Evolutionary conservation across 2,113 vertebrate genomes (phyloP).

Genomic region (Microtus montanus): DNA sequence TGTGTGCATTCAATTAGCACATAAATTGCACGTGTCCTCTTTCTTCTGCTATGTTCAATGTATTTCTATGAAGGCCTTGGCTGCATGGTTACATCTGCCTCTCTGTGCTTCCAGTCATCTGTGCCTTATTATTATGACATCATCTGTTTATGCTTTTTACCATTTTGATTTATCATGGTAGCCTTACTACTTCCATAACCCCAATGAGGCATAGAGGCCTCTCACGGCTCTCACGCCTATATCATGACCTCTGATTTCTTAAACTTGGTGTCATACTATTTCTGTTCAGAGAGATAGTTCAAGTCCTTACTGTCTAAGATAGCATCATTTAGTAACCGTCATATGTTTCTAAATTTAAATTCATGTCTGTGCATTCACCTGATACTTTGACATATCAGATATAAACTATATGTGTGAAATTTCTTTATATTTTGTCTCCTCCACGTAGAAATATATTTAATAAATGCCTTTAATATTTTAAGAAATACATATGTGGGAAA

Average conservation of each 20-base stretch:
- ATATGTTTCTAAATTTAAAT: not conserved
- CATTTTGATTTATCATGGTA: not conserved
- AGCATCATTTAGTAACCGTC: not conserved
- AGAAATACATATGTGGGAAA: not conserved
- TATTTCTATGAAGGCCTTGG: fast-evolving
- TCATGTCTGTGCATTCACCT: not conserved
- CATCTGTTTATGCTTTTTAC: not conserved
- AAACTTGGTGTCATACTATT: not conserved
- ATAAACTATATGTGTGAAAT: not conserved
- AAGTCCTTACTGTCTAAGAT: not conserved
- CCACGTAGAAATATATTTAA: not conserved
- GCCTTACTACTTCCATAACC: not conserved
- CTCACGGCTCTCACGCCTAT: not conserved
- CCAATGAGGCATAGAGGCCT: not conserved
- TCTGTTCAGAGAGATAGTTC: not conserved
- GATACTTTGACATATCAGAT: not conserved
- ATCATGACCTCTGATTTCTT: not conserved
- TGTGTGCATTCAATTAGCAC: not conserved
- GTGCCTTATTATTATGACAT: not conserved
- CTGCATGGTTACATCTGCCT: not conserved
- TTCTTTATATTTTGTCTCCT: not conserved
- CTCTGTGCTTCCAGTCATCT: not conserved
- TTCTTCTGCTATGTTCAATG: not conserved
- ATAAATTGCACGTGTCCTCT: not conserved
- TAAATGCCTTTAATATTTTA: not conserved